Percentiles rank a stretch among this genome's conserved stretches.
These are phyloP conservation scores for Melolontha melolontha DNA, from an alignment of 2,888 invertebrate genomes.

Conservation along the genomic window DNA sequence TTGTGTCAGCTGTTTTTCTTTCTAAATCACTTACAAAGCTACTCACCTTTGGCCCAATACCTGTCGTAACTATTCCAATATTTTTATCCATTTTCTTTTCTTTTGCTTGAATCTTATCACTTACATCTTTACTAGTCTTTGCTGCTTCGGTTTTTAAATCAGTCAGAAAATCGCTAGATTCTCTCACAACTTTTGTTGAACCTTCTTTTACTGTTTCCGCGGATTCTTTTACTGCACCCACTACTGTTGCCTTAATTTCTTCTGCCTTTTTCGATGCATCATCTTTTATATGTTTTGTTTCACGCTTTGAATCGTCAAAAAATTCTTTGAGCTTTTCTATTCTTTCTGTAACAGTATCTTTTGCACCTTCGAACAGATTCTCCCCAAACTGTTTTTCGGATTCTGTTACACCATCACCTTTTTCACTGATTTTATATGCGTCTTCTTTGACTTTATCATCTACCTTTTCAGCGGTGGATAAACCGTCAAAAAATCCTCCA, in stretches of 20 bases:
- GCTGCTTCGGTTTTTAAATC: background rate
- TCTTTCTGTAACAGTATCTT: conserved; percentile 35
- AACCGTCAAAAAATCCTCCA: no score
- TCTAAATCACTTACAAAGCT: no score
- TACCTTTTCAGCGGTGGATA: background rate
- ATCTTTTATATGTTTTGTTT: conserved; percentile 39
- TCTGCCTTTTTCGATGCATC: conserved; percentile 27
- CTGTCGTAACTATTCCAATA: background rate
- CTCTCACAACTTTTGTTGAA: background rate
- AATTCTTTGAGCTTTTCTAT: conserved; percentile 59
- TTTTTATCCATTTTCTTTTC: conserved; percentile 8
- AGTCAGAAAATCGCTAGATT: background rate
- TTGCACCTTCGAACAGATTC: conserved; percentile 23
- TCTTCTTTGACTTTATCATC: conserved; percentile 28
- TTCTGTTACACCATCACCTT: background rate
- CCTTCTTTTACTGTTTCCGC: background rate
- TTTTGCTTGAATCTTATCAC: background rate
- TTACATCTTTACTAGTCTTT: background rate
- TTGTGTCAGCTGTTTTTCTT: no score
- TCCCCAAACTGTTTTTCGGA: conserved; percentile 9
- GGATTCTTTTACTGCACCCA: background rate
- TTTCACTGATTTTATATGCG: conserved; percentile 27
- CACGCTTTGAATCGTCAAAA: conserved; percentile 47
- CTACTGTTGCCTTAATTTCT: background rate
- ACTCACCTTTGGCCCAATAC: no score